Percentiles rank a stretch among this genome's conserved stretches.
phyloP scores from a whole-genome alignment of 2,797 vertebrate species.

The Microctenopoma stevenorrisi region DNA sequence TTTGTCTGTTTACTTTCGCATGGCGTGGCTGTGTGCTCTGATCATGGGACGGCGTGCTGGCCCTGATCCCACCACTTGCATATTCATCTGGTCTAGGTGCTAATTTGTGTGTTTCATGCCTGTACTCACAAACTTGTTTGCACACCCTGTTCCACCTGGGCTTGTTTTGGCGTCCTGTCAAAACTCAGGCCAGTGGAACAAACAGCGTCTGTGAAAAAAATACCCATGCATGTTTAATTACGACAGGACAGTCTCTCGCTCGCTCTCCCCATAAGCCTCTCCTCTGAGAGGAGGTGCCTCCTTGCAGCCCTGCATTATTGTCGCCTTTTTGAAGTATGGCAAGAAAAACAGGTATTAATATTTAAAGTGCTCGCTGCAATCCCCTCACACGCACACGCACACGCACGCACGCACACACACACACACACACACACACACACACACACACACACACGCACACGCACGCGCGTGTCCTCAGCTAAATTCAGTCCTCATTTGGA shows the following conservation, averaged over 20 bases:
- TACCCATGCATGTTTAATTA: conserved; percentile 99
- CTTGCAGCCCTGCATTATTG: conserved; percentile 90
- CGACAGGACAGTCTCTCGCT: conserved; percentile 78
- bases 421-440: conserved; percentile 35
- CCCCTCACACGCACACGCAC: conserved; percentile 43
- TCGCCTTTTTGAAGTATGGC: conserved; percentile 91
- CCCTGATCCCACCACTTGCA: conserved; percentile 86
- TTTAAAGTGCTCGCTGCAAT: conserved; percentile 85
- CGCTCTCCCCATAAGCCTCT: conserved; percentile 86
- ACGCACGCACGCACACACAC: conserved; percentile 19
- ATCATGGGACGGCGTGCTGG: conserved; percentile 60
- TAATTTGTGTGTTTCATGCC: conserved; percentile 95
- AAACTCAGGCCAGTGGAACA: conserved; percentile 93
- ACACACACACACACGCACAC: conserved; percentile 9
- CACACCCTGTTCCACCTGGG: conserved; percentile 95
- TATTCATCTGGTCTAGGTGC: conserved; percentile 93
- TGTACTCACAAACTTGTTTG: conserved; percentile 95
- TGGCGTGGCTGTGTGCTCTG: conserved; percentile 51
- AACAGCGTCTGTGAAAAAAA: conserved; percentile 90
- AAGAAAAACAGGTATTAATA: conserved; percentile 89
- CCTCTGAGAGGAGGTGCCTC: conserved; percentile 88
- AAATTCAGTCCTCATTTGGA: conserved; percentile 76
- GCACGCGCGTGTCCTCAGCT: conserved; percentile 42
- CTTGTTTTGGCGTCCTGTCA: conserved; percentile 97
- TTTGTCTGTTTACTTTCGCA: conserved; percentile 61